These are phyloP conservation scores for Halichondria panicea DNA, from an alignment of 37 sponge, comb jelly and placozoan genomes.

Conservation along the genomic window DNA sequence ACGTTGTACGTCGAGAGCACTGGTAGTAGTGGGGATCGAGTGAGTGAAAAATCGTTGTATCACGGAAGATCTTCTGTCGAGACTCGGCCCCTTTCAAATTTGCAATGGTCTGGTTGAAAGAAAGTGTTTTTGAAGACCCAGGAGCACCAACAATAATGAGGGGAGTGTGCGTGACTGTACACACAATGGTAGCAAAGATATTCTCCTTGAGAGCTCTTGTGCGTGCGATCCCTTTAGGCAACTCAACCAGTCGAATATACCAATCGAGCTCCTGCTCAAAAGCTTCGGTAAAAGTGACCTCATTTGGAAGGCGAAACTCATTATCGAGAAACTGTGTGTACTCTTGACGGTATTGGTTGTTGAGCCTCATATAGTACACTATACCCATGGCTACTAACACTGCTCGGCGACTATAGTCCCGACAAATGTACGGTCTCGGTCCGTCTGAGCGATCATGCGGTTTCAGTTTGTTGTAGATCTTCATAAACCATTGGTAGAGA, in stretches of 20 bases:
- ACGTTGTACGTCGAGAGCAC: conserved; percentile 82
- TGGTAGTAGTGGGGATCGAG: conserved; percentile 84
- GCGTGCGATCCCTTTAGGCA: conserved; percentile 78
- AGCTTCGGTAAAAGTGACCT: conserved; percentile 6
- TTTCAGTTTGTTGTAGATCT: conserved; percentile 15
- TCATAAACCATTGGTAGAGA: conserved; percentile 53
- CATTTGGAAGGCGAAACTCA: background rate
- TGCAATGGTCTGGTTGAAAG: conserved; percentile 72
- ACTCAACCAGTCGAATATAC: conserved; percentile 31
- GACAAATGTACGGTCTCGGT: no score
- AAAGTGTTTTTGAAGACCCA: conserved; percentile 84
- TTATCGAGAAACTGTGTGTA: conserved; percentile 26
- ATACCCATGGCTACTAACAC: conserved; percentile 78
- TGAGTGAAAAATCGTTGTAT: conserved; percentile 41
- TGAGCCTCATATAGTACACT: conserved; percentile 82
- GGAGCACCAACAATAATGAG: conserved; percentile 88
- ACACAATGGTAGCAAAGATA: conserved; percentile 76
- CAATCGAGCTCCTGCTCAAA: conserved; percentile 60
- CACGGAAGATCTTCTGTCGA: conserved; percentile 24
- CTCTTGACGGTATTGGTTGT: conserved; percentile 27
- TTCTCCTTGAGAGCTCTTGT: conserved; percentile 87
- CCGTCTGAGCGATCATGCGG: no score
- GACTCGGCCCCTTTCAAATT: conserved; percentile 81
- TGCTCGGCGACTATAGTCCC: conserved; percentile 43
- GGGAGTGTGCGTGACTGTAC: conserved; percentile 67